Evolutionary conservation across 64 coral and sea anemone genomes (phyloP).

Genomic region (Porites australiensis): DNA sequence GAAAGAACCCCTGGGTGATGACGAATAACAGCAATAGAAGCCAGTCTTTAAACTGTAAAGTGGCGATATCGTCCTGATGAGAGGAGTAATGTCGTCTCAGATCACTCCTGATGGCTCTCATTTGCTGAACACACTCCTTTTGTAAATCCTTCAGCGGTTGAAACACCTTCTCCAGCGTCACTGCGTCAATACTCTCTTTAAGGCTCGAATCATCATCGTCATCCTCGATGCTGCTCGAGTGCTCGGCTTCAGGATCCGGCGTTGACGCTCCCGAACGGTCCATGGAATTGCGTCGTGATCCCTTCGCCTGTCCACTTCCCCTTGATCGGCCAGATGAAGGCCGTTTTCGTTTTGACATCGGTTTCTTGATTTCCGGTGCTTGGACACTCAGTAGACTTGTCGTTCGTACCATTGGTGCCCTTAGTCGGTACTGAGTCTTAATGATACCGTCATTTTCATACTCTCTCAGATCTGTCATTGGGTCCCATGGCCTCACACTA

Average conservation of each 20-base stretch:
- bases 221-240: constrained; percentile 88
- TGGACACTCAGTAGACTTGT: constrained; percentile 87
- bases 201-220: constrained; percentile 96
- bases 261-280: constrained; percentile 83
- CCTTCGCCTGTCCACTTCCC: constrained; percentile 21
- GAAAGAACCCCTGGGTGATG: constrained; percentile 83
- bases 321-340: constrained; percentile 73
- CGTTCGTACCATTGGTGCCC: constrained; percentile 86
- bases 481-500: constrained; percentile 93
- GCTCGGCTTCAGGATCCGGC: constrained; percentile 83
- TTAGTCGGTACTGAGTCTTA: constrained; percentile 87
- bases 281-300: constrained; percentile 50
- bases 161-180: constrained; percentile 76
- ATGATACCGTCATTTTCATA: constrained; percentile 85
- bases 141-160: constrained; percentile 91
- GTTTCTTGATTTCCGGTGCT: constrained; percentile 66
- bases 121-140: constrained; percentile 90
- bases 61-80: constrained; percentile 89
- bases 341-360: constrained; percentile 64
- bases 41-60: constrained; percentile 97
- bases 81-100: constrained; percentile 85
- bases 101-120: constrained; percentile 92
- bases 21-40: constrained; percentile 81
- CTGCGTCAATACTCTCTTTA: constrained; percentile 72
- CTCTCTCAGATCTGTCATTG: constrained; percentile 93